phyloP scores from a whole-genome alignment of 2,797 vertebrate species.

The Enteromius paludinosus region DNA sequence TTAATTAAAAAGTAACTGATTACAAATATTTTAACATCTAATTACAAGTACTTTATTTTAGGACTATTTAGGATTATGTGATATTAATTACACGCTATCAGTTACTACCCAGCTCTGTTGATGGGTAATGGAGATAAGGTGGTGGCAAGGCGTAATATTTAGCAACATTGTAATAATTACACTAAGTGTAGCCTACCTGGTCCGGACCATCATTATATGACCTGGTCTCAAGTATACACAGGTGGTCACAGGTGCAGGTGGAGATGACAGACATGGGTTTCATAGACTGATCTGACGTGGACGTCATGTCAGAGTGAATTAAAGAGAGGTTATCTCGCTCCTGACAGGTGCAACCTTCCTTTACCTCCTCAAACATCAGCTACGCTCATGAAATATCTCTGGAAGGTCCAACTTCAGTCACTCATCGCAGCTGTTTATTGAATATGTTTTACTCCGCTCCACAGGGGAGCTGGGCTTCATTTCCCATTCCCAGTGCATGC shows the following conservation, averaged over 20 bases:
- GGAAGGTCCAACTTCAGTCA: slow-evolving; percentile 10
- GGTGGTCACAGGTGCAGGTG: neutral
- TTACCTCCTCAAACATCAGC: slow-evolving; percentile 8
- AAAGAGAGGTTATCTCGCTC: slow-evolving; percentile 9
- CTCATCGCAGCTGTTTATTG: slow-evolving; percentile 37
- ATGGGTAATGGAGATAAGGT: neutral
- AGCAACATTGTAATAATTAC: neutral
- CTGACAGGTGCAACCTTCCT: slow-evolving; percentile 33
- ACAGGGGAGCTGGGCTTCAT: slow-evolving; percentile 45
- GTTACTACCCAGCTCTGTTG: neutral
- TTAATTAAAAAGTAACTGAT: neutral
- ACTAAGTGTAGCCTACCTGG: neutral
- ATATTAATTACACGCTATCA: neutral
- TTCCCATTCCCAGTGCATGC: slow-evolving; percentile 52
- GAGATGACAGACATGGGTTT: neutral
- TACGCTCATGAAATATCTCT: neutral
- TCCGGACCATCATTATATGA: neutral
- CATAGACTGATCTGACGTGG: slow-evolving; percentile 10
- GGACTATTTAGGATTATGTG: neutral
- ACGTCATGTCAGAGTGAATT: slow-evolving; percentile 32
- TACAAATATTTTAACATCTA: neutral
- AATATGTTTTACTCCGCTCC: slow-evolving; percentile 36
- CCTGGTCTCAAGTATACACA: neutral
- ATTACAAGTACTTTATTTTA: neutral
- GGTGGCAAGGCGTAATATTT: neutral